Base-by-base conservation (phyloP, 2,113 vertebrate species). In the Agapornis roseicollis region DNA sequence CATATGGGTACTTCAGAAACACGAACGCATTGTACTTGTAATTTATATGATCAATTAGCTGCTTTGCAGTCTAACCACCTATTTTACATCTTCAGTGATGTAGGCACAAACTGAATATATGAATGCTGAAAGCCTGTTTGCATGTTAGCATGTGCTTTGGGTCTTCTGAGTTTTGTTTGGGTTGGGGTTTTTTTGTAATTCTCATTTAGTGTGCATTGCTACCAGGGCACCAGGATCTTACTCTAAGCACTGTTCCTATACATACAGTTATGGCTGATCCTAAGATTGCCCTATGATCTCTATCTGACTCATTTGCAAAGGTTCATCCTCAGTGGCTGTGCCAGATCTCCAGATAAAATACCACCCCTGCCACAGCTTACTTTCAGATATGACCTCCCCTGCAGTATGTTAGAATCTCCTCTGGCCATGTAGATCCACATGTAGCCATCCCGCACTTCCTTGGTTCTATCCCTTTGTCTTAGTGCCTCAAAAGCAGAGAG, bases 11-110 rank as follows among this genome's bases (percentile, higher is more conserved):
- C 46, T 91, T 87, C 2, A 3, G 79, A 88, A 95, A 77, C 44
- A 85, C 64, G 72, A 89, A 84, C 37, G 29, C 58, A 78, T 92
- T 92, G 46, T 66, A 68, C 77, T 90, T 74, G 35, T 65, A 89
- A 94, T 61, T 63, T 53, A 50, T 78, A 80, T 50, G 83, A 96
- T 94, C 96, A 90, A 94, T 96, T 93, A 94, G 27, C 46, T 94
- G 50, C 44, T 94, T 91, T 93, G 90, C 81, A 77, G 96, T 80
- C 80, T 68, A 94, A 73, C 60, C 53, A 83, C 68, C 42, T 95
- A 25, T 74, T 97, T 96, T 94, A 52, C 88, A 91, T 93, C 60
- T 80, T 35, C 88, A 80, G 60, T 47, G 41, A 49, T 9, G 14
- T 58, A 85, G 85, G 47, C 69, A 92, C 39, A 96, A 95, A 86